These are phyloP conservation scores for Philotrypesis tridentata DNA, from an alignment of 1,140 invertebrate genomes.

Conservation along the genomic window DNA sequence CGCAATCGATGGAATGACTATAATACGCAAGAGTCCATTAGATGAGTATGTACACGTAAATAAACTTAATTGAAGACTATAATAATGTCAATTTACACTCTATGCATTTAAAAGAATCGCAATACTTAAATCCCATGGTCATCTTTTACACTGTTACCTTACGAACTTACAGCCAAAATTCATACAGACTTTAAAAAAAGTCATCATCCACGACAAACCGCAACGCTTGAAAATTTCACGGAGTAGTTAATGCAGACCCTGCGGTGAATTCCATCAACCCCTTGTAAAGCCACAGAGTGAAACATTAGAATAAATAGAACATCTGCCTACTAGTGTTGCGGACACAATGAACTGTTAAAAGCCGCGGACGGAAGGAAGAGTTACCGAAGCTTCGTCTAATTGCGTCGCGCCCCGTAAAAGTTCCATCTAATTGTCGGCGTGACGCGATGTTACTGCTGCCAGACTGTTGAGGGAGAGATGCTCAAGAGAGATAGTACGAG, in stretches of 20 bases:
- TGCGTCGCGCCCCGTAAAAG: conserved; percentile 34
- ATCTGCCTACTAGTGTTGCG: conserved; percentile 31
- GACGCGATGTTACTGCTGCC: background rate
- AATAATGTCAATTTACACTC: no score
- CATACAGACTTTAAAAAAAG: background rate
- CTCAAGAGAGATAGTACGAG: background rate
- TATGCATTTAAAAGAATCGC: no score
- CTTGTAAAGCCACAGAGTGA: conserved; percentile 30
- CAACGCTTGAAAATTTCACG: conserved; percentile 40
- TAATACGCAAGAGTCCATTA: no score
- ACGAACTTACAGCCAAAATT: no score
- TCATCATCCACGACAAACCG: background rate
- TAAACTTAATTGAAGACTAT: no score
- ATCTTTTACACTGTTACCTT: no score
- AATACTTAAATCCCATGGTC: no score
- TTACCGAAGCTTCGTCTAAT: background rate
- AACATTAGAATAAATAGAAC: conserved; percentile 48
- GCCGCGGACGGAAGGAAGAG: conserved; percentile 20
- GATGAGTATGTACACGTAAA: no score
- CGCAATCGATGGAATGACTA: no score
- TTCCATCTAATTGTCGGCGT: conserved; percentile 16
- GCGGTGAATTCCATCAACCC: background rate
- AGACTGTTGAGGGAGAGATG: background rate
- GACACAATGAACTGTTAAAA: conserved; percentile 41
- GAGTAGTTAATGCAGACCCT: conserved; percentile 11